Conservation (phyloP, 1,140 invertebrate genomes). For the Micrasema longulum region DNA sequence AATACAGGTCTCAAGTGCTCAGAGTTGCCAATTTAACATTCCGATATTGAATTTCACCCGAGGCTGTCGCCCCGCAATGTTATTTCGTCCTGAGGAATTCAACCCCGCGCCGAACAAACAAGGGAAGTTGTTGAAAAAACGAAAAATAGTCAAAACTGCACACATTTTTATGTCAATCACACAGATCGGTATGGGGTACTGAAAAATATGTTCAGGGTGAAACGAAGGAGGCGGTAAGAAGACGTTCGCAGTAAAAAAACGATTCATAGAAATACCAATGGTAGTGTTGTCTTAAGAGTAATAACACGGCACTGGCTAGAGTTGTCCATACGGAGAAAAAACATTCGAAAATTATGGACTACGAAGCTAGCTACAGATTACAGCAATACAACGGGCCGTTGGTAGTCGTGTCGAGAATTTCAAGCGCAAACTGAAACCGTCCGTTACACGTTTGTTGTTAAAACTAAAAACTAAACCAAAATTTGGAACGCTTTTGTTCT, state of each 20-base stretch:
- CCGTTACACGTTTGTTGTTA: no score
- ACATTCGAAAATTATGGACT: no score
- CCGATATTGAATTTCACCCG: conserved; percentile 33
- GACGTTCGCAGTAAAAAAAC: neutral
- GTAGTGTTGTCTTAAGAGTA: neutral
- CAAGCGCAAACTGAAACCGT: no score
- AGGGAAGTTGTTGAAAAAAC: conserved; percentile 22
- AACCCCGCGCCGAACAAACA: neutral
- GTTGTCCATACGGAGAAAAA: neutral
- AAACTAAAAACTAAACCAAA: no score
- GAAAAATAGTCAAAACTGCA: conserved; percentile 25
- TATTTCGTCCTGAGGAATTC: neutral
- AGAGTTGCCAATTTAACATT: conserved; percentile 23
- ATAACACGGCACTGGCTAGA: neutral
- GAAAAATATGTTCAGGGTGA: neutral
- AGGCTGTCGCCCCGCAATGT: neutral
- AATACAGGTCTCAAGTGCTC: neutral
- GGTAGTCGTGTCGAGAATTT: neutral
- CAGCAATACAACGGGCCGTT: neutral
- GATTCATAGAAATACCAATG: neutral
- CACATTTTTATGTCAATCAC: conserved; percentile 35
- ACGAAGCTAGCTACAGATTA: no score
- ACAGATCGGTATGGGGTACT: neutral
- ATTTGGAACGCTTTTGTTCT: no score
- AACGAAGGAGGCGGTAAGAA: neutral